phyloP scores from a whole-genome alignment of 1,140 invertebrate genomes.

The Hylyphantes graminicola region DNA sequence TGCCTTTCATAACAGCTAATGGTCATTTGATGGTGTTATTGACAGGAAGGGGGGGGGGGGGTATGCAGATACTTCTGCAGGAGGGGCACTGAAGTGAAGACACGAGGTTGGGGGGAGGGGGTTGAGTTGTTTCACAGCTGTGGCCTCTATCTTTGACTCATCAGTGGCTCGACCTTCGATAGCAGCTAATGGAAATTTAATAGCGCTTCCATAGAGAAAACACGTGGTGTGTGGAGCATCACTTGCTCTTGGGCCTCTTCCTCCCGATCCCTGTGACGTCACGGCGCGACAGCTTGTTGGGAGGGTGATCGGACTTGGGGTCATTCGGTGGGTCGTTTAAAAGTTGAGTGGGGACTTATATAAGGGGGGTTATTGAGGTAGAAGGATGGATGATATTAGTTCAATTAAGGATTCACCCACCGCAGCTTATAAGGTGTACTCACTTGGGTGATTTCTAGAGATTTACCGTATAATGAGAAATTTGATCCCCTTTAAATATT shows the following conservation, averaged over 20 bases:
- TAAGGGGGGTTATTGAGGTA: too few relatives aligned
- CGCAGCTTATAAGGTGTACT: too few relatives aligned
- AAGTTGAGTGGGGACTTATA: too few relatives aligned
- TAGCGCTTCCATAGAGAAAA: conserved; percentile 59
- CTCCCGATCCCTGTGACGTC: conserved; percentile 45
- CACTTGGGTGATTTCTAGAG: too few relatives aligned
- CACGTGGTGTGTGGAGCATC: conserved; percentile 28
- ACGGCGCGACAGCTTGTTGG: conserved; percentile 33
- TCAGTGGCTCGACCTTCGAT: conserved; percentile 56
- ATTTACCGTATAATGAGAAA: too few relatives aligned
- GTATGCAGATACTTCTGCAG: conserved; percentile 41
- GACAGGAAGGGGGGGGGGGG: conserved; percentile 19
- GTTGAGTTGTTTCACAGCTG: conserved; percentile 39
- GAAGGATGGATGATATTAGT: too few relatives aligned
- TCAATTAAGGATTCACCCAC: too few relatives aligned
- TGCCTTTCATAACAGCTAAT: conserved; percentile 53
- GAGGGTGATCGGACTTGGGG: not conserved
- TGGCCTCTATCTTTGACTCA: conserved; percentile 56
- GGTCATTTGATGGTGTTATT: conserved; percentile 59
- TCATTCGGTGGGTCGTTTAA: not conserved
- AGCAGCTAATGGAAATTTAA: conserved; percentile 60
- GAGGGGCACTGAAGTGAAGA: conserved; percentile 5
- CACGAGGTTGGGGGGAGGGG: not conserved
- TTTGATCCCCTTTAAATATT: too few relatives aligned
- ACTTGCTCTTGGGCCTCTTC: conserved; percentile 26